phyloP scores from a whole-genome alignment of 2,113 vertebrate species.

The Columbina picui region DNA sequence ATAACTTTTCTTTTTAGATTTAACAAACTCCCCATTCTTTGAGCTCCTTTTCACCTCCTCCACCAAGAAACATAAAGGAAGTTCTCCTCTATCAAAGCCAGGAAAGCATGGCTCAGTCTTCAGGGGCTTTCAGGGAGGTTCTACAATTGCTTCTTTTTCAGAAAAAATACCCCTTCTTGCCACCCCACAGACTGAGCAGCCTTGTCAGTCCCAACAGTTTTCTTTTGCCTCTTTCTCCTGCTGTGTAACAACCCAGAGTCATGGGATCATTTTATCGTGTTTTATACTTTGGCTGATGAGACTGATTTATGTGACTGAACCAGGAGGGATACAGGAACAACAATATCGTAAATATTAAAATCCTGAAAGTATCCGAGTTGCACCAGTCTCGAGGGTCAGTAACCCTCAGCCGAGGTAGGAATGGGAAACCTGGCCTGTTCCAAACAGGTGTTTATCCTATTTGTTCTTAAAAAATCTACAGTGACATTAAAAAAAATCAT shows the following conservation, averaged over 20 bases:
- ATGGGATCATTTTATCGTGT: background rate
- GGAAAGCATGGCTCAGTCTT: background rate
- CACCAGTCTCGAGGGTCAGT: background rate
- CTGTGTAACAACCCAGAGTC: background rate
- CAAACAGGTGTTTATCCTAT: background rate
- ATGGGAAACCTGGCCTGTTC: background rate
- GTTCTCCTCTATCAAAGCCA: background rate
- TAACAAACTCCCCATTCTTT: background rate
- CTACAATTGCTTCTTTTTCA: accelerated
- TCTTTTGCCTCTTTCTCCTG: background rate
- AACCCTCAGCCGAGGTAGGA: background rate
- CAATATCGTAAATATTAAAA: background rate
- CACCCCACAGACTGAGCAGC: background rate
- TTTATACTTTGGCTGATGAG: background rate
- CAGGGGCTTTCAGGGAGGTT: background rate
- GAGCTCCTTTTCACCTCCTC: background rate
- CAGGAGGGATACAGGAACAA: background rate
- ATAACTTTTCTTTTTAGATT: background rate
- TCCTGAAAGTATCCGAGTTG: background rate
- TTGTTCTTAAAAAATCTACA: background rate
- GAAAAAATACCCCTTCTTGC: background rate
- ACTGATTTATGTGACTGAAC: background rate
- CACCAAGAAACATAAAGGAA: background rate
- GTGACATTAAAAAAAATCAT: background rate
- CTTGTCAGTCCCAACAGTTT: background rate